Conservation (phyloP, 2,888 invertebrate species). For the Azorinus chamasolen region DNA sequence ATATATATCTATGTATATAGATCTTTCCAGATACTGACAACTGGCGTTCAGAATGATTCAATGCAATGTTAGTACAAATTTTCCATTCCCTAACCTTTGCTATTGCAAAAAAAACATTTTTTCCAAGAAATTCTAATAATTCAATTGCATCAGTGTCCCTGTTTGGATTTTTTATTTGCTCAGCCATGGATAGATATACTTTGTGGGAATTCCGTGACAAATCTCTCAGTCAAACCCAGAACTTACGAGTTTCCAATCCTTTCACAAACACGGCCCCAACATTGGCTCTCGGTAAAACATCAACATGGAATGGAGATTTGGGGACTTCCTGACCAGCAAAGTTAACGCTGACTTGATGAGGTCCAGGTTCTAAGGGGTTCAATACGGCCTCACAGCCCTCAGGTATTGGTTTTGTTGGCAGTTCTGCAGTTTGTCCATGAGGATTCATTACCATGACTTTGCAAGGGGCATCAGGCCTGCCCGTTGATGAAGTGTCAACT, state of each 20-base stretch:
- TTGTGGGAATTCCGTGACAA: no score
- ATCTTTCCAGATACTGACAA: no score
- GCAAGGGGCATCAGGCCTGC: conserved; percentile 64
- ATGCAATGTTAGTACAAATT: no score
- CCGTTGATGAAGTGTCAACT: conserved; percentile 61
- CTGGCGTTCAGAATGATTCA: no score
- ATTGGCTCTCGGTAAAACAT: conserved; percentile 67
- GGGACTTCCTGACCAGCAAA: conserved; percentile 84
- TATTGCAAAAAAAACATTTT: no score
- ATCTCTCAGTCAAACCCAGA: no score
- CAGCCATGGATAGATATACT: no score
- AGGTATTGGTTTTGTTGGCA: conserved; percentile 92
- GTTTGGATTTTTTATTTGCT: no score
- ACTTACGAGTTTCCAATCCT: conserved; percentile 60
- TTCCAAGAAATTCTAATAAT: no score
- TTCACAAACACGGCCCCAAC: conserved; percentile 35
- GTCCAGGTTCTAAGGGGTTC: conserved; percentile 85
- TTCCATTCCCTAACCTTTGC: no score
- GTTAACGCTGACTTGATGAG: conserved; percentile 85
- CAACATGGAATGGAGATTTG: conserved; percentile 83
- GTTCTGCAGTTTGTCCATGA: conserved; percentile 88
- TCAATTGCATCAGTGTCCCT: no score
- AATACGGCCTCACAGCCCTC: conserved; percentile 88
- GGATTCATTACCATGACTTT: conserved; percentile 78
- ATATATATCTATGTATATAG: no score